These are phyloP conservation scores for Heliothis peltigera DNA, from an alignment of 2,888 invertebrate genomes.

Conservation along the genomic window DNA sequence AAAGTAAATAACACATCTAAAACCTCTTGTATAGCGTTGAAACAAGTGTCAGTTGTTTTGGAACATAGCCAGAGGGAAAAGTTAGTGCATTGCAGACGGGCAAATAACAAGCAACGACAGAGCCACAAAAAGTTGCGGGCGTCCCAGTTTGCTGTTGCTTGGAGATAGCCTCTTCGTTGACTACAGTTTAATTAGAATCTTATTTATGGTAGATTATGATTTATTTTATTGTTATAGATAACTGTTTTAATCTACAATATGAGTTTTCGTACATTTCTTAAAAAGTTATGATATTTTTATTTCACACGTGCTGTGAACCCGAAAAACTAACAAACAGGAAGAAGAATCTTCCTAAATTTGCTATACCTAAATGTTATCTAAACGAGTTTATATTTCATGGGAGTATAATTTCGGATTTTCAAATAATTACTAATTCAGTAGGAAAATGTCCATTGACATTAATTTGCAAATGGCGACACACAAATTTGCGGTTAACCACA, in stretches of 20 bases:
- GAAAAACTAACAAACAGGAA: not conserved
- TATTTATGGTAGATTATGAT: too few relatives aligned
- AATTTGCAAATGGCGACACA: slow-evolving; percentile 14
- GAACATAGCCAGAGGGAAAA: slow-evolving; percentile 59
- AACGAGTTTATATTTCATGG: not conserved
- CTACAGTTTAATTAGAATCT: too few relatives aligned
- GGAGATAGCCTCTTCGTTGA: too few relatives aligned
- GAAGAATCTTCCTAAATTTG: not conserved
- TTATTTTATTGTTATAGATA: too few relatives aligned
- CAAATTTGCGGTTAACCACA: slow-evolving; percentile 25
- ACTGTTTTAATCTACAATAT: too few relatives aligned
- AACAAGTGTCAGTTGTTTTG: slow-evolving; percentile 62
- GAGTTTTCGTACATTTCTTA: too few relatives aligned
- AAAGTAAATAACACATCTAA: slow-evolving; percentile 58
- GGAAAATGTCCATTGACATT: slow-evolving; percentile 2
- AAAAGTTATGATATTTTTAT: too few relatives aligned
- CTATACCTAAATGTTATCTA: not conserved
- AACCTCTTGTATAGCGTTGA: slow-evolving; percentile 51
- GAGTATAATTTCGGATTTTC: slow-evolving; percentile 4
- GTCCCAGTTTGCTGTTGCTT: not conserved
- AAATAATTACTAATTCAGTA: slow-evolving; percentile 18
- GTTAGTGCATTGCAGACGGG: slow-evolving; percentile 30
- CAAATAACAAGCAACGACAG: slow-evolving; percentile 19
- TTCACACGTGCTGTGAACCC: not conserved
- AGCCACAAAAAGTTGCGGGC: slow-evolving; percentile 8